Conservation (phyloP, 2,113 vertebrate genomes). For the Papio anubis region DNA sequence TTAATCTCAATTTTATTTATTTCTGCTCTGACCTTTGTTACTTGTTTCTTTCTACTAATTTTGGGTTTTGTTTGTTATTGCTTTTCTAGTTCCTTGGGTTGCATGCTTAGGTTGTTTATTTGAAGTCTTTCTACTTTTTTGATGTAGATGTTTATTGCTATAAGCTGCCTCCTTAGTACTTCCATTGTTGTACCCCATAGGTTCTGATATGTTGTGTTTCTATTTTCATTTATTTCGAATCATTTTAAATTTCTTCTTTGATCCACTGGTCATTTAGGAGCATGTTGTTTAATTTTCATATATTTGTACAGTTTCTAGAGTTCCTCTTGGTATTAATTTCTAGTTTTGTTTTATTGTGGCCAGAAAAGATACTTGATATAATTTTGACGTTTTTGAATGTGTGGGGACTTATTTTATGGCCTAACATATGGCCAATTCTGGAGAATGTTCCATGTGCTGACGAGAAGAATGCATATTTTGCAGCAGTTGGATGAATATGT, state of each 20-base stretch:
- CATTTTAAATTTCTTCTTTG: background rate
- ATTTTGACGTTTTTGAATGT: background rate
- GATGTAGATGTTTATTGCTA: background rate
- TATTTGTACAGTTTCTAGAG: background rate
- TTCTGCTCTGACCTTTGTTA: background rate
- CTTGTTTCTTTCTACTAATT: background rate
- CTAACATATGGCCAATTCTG: background rate
- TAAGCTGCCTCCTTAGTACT: background rate
- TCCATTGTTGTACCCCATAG: background rate
- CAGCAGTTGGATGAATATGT: background rate
- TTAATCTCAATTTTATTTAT: background rate
- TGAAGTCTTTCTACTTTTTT: background rate
- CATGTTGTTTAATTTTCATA: background rate
- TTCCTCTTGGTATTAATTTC: background rate
- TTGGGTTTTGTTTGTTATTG: background rate
- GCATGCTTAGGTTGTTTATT: background rate
- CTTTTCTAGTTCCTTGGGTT: background rate
- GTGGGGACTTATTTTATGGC: background rate
- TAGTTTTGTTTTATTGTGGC: no score
- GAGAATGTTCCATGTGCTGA: background rate
- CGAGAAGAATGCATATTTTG: background rate
- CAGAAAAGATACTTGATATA: background rate
- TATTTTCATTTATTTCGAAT: background rate
- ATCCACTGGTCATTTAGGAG: background rate
- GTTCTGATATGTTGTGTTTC: background rate